Evolutionary conservation across 2,113 vertebrate species (phyloP), one percentile per base, ranked within the genome.

Genomic region (Pyrgilauda ruficollis): DNA sequence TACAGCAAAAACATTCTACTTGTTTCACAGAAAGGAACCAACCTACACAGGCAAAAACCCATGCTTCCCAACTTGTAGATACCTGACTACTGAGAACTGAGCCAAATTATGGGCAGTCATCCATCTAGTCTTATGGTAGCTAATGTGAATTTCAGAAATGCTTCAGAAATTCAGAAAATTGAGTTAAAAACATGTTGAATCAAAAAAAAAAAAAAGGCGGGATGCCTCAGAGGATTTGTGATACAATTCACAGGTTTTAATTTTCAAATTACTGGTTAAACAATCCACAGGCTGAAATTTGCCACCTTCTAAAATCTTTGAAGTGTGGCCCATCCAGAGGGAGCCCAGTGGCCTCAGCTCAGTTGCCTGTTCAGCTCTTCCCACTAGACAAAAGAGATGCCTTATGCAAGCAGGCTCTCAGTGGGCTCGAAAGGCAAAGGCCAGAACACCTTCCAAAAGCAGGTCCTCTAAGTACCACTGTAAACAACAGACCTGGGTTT

Each of bases 1-100:
- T 70, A 82, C 76, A 95, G 89, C 41, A 91, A 95, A 96, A 92
- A 58, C 20, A 94, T 87, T 91, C 85, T 5, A 62, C 15, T n/a
- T 33, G 27, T 72, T 92, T 96, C 86, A 66, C 43, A 76, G 63
- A 76, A 68, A 82, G 53, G 66, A 82, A 80, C 49, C 59, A 72
- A 87, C 44, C 37, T 27, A 68, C 44, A 20, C 49, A 66, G 21
- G 37, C 69, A 73, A 47, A 83, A 89, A 22, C 27, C 9, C 10
- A 13, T 64, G 33, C 37, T 89, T 94, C 73, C 43, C 28, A 72
- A 73, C 80, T 84, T 84, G 56, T 35, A 69, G 83, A 72, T 68
- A 92, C 76, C 79, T 78, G 76, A 84, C 50, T 83, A 35, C 19
- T 47, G 31, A 89, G 80, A 95, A 68, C 6, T 46, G 66, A 68